These are phyloP conservation scores for Meliscaeva auricollis DNA, from an alignment of 2,888 invertebrate species.

Conservation along the genomic window DNA sequence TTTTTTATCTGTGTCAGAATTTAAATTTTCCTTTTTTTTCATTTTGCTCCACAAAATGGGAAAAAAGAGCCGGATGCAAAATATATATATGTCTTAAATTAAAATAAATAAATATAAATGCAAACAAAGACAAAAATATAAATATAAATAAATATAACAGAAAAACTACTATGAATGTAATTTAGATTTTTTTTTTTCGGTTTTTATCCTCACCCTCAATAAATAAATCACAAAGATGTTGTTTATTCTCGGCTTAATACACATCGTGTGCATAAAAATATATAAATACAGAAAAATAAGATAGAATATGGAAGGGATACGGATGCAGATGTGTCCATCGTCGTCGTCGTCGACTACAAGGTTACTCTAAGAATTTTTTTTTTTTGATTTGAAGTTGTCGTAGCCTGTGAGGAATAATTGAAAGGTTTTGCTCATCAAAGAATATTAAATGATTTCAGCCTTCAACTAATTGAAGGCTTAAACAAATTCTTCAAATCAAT, in stretches of 20 bases:
- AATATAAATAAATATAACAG: constrained; percentile 8
- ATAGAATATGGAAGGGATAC: background rate
- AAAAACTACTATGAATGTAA: constrained; percentile 55
- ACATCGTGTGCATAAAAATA: background rate
- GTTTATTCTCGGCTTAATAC: constrained; percentile 25
- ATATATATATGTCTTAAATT: constrained; percentile 24
- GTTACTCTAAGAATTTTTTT: background rate
- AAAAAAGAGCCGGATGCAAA: constrained; percentile 13
- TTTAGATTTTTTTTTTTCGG: constrained; percentile 33
- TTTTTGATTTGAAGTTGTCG: background rate
- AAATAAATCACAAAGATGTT: constrained; percentile 63
- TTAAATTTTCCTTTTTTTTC: constrained; percentile 24
- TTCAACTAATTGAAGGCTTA: constrained; percentile 20
- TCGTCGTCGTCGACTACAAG: background rate
- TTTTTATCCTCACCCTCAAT: constrained; percentile 44
- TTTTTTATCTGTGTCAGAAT: constrained; percentile 24
- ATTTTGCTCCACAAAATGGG: background rate
- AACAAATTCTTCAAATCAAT: no score
- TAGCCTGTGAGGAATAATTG: no score
- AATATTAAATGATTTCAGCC: background rate
- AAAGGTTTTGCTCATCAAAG: background rate
- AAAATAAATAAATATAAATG: constrained; percentile 50
- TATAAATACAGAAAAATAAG: background rate
- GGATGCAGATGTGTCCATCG: background rate
- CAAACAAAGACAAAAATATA: constrained; percentile 2